A percentile compares a stretch with the other conserved stretches of the same genome.
phyloP scores from a whole-genome alignment of 2,888 invertebrate genomes.

The Hoplodrina ambigua region DNA sequence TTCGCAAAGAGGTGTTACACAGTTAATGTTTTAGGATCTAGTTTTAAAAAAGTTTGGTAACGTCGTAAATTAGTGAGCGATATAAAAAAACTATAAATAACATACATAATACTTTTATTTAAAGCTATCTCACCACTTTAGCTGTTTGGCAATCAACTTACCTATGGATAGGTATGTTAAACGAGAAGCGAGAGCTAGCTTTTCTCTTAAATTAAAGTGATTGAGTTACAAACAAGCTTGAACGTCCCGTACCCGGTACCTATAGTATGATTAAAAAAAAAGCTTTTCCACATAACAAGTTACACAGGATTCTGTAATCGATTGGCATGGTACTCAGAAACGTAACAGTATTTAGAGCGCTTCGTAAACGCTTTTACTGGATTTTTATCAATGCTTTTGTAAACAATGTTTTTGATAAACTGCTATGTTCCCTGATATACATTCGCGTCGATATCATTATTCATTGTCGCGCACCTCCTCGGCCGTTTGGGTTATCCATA shows the following conservation, averaged over 20 bases:
- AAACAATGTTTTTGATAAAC: constrained; percentile 82
- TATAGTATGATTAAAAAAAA: constrained; percentile 13
- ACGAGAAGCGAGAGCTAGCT: background rate
- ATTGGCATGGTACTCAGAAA: constrained; percentile 60
- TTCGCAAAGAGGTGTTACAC: too few species aligned
- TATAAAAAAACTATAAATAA: too few species aligned
- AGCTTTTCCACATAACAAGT: constrained; percentile 24
- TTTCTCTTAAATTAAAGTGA: background rate
- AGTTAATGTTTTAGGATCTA: too few species aligned
- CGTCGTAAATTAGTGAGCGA: too few species aligned
- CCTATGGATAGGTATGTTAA: background rate
- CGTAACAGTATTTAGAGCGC: constrained; percentile 67
- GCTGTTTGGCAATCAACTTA: background rate
- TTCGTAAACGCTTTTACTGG: constrained; percentile 79
- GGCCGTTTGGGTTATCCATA: constrained; percentile 31
- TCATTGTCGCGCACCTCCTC: constrained; percentile 59
- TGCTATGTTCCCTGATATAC: constrained; percentile 72
- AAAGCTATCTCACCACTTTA: too few species aligned
- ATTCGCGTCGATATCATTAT: constrained; percentile 73
- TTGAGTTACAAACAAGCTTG: background rate
- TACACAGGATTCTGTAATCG: constrained; percentile 61
- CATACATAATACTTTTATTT: too few species aligned
- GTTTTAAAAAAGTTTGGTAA: too few species aligned
- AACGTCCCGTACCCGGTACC: background rate
- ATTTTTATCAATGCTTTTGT: constrained; percentile 83